These are phyloP conservation scores for Dascyllus trimaculatus DNA, from an alignment of 2,113 vertebrate genomes.

Conservation along the genomic window DNA sequence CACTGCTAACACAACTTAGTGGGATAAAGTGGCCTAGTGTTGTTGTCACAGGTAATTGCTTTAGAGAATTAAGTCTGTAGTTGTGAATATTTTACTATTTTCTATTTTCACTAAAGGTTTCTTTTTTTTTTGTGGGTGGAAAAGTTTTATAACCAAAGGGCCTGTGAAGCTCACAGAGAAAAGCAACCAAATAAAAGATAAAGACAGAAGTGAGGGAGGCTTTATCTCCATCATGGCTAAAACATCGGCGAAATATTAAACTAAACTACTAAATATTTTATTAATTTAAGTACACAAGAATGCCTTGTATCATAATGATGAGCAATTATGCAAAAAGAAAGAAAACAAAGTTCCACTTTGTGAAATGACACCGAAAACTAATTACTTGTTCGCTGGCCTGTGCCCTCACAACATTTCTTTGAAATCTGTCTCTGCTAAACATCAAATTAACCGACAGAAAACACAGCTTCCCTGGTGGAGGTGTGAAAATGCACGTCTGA, in stretches of 20 bases:
- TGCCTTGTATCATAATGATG: too few relatives aligned
- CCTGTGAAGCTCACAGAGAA: background rate
- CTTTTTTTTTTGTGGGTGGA: background rate
- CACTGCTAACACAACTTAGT: background rate
- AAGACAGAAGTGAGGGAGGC: too few relatives aligned
- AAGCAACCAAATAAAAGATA: too few relatives aligned
- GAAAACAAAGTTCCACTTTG: too few relatives aligned
- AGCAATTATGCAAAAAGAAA: too few relatives aligned
- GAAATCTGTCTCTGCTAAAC: background rate
- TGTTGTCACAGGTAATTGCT: background rate
- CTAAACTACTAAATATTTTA: too few relatives aligned
- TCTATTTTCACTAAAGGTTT: background rate
- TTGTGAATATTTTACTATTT: background rate
- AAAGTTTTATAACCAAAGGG: background rate
- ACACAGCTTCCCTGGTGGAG: background rate
- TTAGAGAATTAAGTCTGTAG: background rate
- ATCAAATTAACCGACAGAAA: slow-evolving; percentile 10
- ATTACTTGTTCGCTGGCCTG: too few relatives aligned
- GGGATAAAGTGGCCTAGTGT: background rate
- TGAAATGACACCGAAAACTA: too few relatives aligned
- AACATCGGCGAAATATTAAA: too few relatives aligned
- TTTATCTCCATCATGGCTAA: too few relatives aligned
- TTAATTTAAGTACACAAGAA: too few relatives aligned
- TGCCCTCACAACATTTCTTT: too few relatives aligned
- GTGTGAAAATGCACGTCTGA: background rate